Evolutionary conservation across 1,140 invertebrate genomes (phyloP), one percentile per base, ranked within the genome.

Genomic region (Teleopsis dalmanni): DNA sequence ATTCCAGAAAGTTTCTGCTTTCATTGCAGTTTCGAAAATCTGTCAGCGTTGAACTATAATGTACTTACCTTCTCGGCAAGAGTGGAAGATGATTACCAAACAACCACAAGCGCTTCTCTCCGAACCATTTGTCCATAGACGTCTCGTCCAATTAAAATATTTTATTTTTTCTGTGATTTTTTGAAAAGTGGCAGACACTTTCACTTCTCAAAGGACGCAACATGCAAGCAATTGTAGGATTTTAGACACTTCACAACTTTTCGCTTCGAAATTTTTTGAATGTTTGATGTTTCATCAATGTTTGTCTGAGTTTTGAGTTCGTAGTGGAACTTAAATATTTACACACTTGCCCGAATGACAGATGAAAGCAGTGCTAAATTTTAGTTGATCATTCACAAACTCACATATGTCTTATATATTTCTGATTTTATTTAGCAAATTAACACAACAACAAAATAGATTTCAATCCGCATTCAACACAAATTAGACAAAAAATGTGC

Each of bases 101-200:
- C 70, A 89, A 81, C 85, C 86, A 88, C 65, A 88, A 76, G 76
- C 84, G 84, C 72, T 84, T 84, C 76, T 87, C 85, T 77, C 82
- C 83, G 64, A 89, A 82, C 85, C 85, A 88, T 87, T 83, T 87
- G 81, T 89, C 86, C 86, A 88, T 89, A 68, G 59, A 43, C 25
- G 18, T 11, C 1, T 9, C 13, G 40, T n/a, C n/a, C n/a, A 42
- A 26, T 40, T 42, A 26, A 27, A 42, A 26, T 42, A 22, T 42
- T 25, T 27, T 26, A 26, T 42, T 37, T n/a, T n/a, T n/a, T n/a
- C n/a, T n/a, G n/a, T n/a, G n/a, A n/a, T 35, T 36, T 3, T 14
- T 36, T 18, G 7, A 9, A 16, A 14, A 2, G 4, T n/a, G 4
- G 4, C 7, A n/a, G 4, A 4, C 3, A 3, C 34, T 4, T 36